Evolutionary conservation across 2,888 invertebrate species (phyloP).

Genomic region (Tiliacea citrago): DNA sequence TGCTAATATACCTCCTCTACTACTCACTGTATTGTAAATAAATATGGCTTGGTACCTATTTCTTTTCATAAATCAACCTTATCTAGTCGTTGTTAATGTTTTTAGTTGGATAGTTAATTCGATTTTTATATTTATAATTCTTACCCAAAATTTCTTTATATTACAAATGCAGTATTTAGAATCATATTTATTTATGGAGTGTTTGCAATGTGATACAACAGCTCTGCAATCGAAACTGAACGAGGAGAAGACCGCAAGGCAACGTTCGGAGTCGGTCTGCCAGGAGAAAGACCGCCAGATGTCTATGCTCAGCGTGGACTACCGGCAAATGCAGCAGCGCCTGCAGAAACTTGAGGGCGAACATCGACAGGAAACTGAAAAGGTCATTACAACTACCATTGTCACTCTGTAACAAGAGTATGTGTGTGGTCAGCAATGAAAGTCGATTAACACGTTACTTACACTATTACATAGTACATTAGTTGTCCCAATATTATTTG

Average conservation of each 20-base stretch:
- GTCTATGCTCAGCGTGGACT: conserved; percentile 98
- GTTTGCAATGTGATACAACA: conserved; percentile 75
- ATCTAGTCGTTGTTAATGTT: conserved; percentile 17
- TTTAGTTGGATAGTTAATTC: neutral
- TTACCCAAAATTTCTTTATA: neutral
- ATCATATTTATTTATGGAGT: conserved; percentile 37
- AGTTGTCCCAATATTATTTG: neutral
- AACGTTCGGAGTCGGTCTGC: conserved; percentile 95
- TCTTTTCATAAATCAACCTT: conserved; percentile 22
- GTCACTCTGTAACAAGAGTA: neutral
- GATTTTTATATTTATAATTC: neutral
- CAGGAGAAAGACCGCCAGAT: conserved; percentile 98
- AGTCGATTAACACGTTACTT: no score
- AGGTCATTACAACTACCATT: conserved; percentile 85
- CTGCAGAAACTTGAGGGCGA: conserved; percentile 98
- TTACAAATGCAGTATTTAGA: conserved; percentile 9
- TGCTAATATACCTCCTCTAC: conserved; percentile 77
- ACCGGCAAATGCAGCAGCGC: conserved; percentile 97
- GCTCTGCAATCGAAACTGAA: conserved; percentile 97
- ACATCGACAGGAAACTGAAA: conserved; percentile 96
- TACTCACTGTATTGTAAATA: conserved; percentile 49
- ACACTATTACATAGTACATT: neutral
- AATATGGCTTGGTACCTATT: conserved; percentile 42
- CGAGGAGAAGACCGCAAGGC: conserved; percentile 96
- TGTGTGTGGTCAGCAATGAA: conserved; percentile 4